phyloP scores from a whole-genome alignment of 2,888 invertebrate species.

The Linnaemya vulpina region DNA sequence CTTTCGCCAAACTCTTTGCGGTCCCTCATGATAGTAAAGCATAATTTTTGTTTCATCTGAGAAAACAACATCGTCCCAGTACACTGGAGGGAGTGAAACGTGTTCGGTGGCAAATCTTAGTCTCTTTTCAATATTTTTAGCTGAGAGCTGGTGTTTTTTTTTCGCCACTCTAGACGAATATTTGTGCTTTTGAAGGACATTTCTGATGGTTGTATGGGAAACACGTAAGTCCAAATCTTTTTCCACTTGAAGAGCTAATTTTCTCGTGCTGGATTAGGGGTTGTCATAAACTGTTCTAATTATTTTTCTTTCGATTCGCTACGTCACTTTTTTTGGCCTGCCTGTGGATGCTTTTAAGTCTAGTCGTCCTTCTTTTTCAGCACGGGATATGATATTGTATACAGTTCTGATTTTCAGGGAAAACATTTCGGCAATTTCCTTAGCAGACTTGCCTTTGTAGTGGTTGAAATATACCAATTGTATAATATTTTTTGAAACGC shows the following conservation, averaged over 20 bases:
- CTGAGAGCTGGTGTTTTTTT: constrained; percentile 26
- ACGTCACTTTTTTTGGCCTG: constrained; percentile 28
- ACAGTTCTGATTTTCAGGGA: constrained; percentile 39
- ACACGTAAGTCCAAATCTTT: background rate
- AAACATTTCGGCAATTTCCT: constrained; percentile 33
- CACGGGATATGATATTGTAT: constrained; percentile 49
- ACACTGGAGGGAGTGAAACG: background rate
- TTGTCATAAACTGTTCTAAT: background rate
- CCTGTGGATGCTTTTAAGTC: constrained; percentile 44
- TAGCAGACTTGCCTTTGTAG: constrained; percentile 40
- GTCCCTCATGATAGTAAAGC: background rate
- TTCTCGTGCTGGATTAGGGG: background rate
- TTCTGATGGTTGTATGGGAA: background rate
- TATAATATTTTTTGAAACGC: background rate
- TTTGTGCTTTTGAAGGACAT: constrained; percentile 17
- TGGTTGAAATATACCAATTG: constrained; percentile 51
- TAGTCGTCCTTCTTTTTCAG: constrained; percentile 40
- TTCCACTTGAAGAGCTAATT: constrained; percentile 21
- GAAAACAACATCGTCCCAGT: constrained; percentile 2
- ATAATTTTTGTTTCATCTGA: background rate
- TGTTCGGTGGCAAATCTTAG: background rate
- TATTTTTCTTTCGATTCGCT: constrained; percentile 35
- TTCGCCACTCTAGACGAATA: constrained; percentile 10
- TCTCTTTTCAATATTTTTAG: constrained; percentile 24
- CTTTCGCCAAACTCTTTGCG: background rate